Conservation (phyloP, 2,113 vertebrate genomes). For the Motacilla tschutschensis region DNA sequence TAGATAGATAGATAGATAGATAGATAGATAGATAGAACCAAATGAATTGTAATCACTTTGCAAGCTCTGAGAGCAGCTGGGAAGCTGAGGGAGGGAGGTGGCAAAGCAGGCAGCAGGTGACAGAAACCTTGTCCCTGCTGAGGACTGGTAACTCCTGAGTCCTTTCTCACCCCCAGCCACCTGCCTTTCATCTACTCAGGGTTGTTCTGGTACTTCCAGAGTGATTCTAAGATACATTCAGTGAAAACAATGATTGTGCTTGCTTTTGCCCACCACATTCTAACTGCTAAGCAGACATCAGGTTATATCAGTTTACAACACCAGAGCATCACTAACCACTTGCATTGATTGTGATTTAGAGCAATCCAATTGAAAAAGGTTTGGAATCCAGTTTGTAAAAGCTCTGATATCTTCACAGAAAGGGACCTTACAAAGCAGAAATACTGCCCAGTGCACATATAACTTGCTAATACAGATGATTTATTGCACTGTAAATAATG, state of each 20-base stretch:
- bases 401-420: neutral
- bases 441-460: neutral
- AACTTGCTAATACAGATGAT: neutral
- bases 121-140: accelerated
- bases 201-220: neutral
- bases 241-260: neutral
- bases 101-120: accelerated
- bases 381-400: neutral
- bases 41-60: neutral
- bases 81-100: neutral
- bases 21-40: neutral
- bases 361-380: neutral
- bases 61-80: neutral
- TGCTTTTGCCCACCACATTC: neutral
- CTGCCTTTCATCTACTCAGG: neutral
- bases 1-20: neutral
- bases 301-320: neutral
- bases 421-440: neutral
- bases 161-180: neutral
- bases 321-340: neutral
- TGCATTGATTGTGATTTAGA: neutral
- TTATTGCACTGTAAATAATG: neutral
- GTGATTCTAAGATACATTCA: neutral
- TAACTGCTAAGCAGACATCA: neutral
- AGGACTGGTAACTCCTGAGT: neutral